Conservation (phyloP, 1,140 invertebrate genomes). For the Papilio machaon region DNA sequence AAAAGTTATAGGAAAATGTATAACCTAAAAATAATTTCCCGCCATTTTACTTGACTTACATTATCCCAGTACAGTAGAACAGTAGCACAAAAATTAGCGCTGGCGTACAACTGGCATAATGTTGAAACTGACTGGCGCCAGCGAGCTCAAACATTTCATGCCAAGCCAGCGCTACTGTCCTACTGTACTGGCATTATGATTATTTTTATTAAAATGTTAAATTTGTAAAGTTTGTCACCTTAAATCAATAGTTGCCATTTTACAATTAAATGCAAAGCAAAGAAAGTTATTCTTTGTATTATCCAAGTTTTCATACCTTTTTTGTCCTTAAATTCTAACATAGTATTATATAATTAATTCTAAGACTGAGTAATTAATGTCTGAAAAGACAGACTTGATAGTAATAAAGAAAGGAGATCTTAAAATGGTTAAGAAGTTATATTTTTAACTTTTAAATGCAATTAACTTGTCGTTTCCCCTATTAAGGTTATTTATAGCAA, state of each 20-base stretch:
- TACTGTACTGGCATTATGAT: no score
- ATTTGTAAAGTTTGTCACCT: not conserved
- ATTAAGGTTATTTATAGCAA: not conserved
- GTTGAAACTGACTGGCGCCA: no score
- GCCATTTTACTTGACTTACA: not conserved
- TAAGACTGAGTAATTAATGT: not conserved
- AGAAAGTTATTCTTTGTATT: not conserved
- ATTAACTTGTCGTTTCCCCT: not conserved
- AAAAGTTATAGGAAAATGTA: not conserved
- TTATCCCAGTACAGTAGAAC: no score
- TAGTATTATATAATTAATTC: not conserved
- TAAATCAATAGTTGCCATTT: not conserved
- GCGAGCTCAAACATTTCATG: no score
- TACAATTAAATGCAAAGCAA: not conserved
- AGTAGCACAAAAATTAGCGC: no score
- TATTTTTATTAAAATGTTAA: not conserved
- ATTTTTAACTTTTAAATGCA: conserved; percentile 19
- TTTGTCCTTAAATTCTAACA: not conserved
- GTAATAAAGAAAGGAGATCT: not conserved
- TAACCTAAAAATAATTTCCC: not conserved
- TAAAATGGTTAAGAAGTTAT: not conserved
- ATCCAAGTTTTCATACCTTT: not conserved
- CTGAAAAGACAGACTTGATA: not conserved
- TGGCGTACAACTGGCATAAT: no score
- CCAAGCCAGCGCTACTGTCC: no score